Evolutionary conservation across 2,888 invertebrate genomes (phyloP).

Genomic region (Melanotus villosus): DNA sequence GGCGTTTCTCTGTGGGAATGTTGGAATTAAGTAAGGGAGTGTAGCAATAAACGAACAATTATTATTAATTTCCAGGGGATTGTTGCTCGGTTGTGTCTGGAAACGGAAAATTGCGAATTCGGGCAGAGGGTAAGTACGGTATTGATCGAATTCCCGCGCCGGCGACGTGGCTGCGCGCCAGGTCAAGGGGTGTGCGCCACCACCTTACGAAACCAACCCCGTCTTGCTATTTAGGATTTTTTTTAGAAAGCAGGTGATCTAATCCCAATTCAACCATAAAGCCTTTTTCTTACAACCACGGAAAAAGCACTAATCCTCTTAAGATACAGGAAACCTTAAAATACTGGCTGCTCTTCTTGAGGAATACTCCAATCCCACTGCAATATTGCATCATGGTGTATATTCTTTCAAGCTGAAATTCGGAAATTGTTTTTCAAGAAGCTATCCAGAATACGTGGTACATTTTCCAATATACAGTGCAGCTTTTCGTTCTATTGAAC

Average conservation of each 20-base stretch:
- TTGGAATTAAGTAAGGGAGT: constrained; percentile 12
- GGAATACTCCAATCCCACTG: not conserved
- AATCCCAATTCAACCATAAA: constrained; percentile 15
- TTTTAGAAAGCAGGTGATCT: constrained; percentile 30
- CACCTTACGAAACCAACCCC: constrained; percentile 45
- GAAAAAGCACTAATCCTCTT: constrained; percentile 7
- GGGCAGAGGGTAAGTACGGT: constrained; percentile 58
- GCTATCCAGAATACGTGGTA: not conserved
- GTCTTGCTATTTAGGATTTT: constrained; percentile 34
- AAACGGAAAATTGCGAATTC: constrained; percentile 57
- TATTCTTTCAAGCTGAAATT: not conserved
- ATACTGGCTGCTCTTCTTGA: no score
- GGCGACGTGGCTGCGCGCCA: constrained; percentile 57
- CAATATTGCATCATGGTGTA: constrained; percentile 9
- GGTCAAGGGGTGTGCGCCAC: constrained; percentile 55
- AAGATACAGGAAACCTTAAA: not conserved
- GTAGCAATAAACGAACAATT: constrained; percentile 30
- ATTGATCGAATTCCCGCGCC: constrained; percentile 56
- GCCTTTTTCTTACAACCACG: not conserved
- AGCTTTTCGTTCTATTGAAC: not conserved
- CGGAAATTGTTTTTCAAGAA: not conserved
- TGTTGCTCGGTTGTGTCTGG: constrained; percentile 38
- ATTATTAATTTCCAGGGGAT: constrained; percentile 43
- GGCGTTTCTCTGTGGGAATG: constrained; percentile 18
- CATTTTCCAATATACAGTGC: not conserved